These are phyloP conservation scores for Acleris emargana DNA, from an alignment of 2,888 invertebrate genomes.

Conservation along the genomic window DNA sequence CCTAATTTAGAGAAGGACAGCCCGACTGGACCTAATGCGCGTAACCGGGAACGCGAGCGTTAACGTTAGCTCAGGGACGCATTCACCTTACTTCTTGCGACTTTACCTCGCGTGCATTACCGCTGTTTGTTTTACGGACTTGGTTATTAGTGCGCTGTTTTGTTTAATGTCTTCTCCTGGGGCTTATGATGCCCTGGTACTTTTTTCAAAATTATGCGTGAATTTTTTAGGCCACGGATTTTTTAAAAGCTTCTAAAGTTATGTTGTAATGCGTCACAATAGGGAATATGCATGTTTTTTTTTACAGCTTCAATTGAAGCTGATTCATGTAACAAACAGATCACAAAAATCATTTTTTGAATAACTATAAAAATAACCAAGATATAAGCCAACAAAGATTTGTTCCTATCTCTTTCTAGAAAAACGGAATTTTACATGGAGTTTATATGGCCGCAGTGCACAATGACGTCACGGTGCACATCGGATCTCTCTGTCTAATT, in stretches of 20 bases:
- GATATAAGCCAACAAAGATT: too few species aligned
- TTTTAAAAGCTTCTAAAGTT: neutral
- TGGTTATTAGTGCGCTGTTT: conserved; percentile 21
- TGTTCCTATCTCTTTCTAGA: too few species aligned
- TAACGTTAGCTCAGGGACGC: conserved; percentile 22
- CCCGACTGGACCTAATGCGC: conserved; percentile 15
- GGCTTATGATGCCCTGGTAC: conserved; percentile 16
- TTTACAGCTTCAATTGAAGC: too few species aligned
- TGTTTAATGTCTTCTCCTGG: conserved; percentile 17
- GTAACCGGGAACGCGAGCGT: conserved; percentile 12
- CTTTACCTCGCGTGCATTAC: conserved; percentile 10
- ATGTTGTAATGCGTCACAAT: neutral
- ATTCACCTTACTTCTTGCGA: conserved; percentile 18
- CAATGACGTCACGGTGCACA: too few species aligned
- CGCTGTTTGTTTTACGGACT: conserved; percentile 16
- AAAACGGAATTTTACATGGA: too few species aligned
- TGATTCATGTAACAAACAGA: too few species aligned
- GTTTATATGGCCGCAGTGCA: too few species aligned
- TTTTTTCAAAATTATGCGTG: conserved; percentile 11
- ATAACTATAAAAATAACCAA: too few species aligned
- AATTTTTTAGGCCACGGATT: conserved; percentile 8
- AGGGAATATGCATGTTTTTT: too few species aligned
- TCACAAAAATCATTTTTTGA: too few species aligned
- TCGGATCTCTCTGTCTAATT: too few species aligned
- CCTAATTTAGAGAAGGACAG: neutral